A percentile compares a stretch with the other conserved stretches of the same genome.
Conservation (phyloP, 2,888 invertebrate species). For the Caenorhabditis auriculariae region DNA sequence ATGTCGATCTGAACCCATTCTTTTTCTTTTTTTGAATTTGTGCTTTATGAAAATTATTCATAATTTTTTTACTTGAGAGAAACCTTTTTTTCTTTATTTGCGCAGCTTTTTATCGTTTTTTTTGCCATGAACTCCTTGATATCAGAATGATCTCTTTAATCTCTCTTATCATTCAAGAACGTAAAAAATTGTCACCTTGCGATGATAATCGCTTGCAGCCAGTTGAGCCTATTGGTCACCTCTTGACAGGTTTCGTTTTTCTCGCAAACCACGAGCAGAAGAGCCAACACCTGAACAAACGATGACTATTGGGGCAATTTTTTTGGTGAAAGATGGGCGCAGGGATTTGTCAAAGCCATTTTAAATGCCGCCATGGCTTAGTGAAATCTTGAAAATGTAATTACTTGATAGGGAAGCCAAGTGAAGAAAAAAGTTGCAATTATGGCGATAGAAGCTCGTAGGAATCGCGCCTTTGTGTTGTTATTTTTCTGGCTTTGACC, state of each 20-base stretch:
- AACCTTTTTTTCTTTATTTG: too few relatives aligned
- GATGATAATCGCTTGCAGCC: conserved; percentile 55
- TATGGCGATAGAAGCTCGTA: conserved; percentile 50
- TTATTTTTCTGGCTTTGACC: conserved; percentile 25
- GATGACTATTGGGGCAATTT: not conserved
- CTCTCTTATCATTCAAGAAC: too few relatives aligned
- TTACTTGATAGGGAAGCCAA: conserved; percentile 52
- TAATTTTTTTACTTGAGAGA: too few relatives aligned
- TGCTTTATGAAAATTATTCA: too few relatives aligned
- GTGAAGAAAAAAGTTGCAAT: conserved; percentile 53
- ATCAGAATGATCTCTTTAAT: too few relatives aligned
- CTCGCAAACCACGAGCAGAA: conserved; percentile 50
- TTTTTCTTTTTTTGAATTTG: too few relatives aligned
- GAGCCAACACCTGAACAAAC: conserved; percentile 44
- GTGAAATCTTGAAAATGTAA: too few relatives aligned
- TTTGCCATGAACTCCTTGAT: not conserved
- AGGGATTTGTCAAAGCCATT: too few relatives aligned
- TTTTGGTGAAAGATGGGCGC: too few relatives aligned
- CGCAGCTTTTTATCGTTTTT: not conserved
- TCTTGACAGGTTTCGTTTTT: conserved; percentile 34
- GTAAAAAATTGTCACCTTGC: conserved; percentile 43
- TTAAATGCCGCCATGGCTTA: too few relatives aligned
- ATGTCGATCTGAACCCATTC: too few relatives aligned
- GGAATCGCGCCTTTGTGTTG: conserved; percentile 46
- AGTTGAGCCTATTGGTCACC: conserved; percentile 43